Percentiles rank a stretch among this genome's conserved stretches.
These are phyloP conservation scores for Pseudorectes ferrugineus DNA, from an alignment of 2,113 vertebrate species.

Conservation along the genomic window DNA sequence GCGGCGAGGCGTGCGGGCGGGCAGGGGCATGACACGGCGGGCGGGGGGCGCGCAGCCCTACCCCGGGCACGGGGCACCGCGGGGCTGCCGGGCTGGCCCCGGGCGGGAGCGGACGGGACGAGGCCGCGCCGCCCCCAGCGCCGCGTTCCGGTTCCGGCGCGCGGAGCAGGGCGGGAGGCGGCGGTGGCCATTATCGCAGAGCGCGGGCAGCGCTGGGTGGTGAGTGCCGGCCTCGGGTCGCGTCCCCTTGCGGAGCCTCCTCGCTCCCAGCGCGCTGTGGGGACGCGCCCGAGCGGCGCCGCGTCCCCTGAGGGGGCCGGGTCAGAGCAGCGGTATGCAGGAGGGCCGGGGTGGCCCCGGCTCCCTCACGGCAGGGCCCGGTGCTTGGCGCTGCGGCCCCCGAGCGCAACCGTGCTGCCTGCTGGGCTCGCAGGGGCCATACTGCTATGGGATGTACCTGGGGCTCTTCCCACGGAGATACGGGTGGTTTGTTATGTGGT, in stretches of 20 bases:
- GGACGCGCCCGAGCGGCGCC: rapidly evolving
- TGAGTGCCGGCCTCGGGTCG: rapidly evolving
- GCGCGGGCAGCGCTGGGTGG: background rate
- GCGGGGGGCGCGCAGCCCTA: background rate
- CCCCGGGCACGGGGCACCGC: background rate
- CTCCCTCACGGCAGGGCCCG: background rate
- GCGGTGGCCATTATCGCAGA: background rate
- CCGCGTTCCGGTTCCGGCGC: slow-evolving; percentile 1
- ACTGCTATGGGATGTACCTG: rapidly evolving
- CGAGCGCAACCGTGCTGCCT: background rate
- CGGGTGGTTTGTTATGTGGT: rapidly evolving
- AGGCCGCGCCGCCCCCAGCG: background rate
- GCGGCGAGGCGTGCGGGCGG: too few species aligned
- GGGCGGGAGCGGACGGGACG: background rate
- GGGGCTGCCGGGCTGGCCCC: background rate
- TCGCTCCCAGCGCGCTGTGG: rapidly evolving
- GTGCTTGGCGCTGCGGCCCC: background rate
- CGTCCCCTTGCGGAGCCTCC: rapidly evolving
- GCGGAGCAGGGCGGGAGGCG: slow-evolving; percentile 31
- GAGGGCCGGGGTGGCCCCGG: background rate
- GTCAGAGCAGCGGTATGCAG: rapidly evolving
- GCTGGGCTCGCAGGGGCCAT: background rate
- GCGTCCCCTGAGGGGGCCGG: too few species aligned
- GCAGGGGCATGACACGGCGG: background rate
- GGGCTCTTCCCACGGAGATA: rapidly evolving